A percentile compares a stretch with the other conserved stretches of the same genome.
Evolutionary conservation across 2,888 invertebrate species (phyloP).

Genomic region (Idaea dimidiata): DNA sequence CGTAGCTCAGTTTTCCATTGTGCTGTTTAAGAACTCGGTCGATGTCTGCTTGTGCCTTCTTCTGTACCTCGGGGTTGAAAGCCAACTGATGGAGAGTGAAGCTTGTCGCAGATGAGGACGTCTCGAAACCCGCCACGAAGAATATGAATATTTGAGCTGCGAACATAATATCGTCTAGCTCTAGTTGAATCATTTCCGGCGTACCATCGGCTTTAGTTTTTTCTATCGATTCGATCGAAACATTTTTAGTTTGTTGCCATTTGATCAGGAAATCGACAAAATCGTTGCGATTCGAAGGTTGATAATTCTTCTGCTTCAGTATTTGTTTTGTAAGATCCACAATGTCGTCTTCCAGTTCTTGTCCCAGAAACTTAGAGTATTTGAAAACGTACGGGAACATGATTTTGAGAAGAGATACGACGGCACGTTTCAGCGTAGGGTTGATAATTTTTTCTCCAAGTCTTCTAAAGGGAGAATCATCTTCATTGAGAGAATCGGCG

Average conservation of each 20-base stretch:
- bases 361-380: constrained; percentile 37
- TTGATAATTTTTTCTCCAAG: constrained; percentile 48
- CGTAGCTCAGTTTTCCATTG: constrained; percentile 49
- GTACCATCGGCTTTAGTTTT: constrained; percentile 39
- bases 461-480: constrained; percentile 50
- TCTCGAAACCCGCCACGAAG: constrained; percentile 72
- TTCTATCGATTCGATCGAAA: constrained; percentile 45
- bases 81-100: constrained; percentile 60
- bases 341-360: constrained; percentile 48
- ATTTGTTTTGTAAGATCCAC: constrained; percentile 38
- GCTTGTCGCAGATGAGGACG: constrained; percentile 67
- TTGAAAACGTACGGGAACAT: constrained; percentile 48
- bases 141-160: constrained; percentile 60
- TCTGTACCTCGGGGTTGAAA: constrained; percentile 48
- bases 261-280: constrained; percentile 52
- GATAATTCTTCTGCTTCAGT: constrained; percentile 38
- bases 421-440: constrained; percentile 27
- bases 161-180: constrained; percentile 43
- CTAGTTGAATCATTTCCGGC: constrained; percentile 36
- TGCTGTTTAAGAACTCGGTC: constrained; percentile 45
- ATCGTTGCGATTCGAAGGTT: constrained; percentile 52
- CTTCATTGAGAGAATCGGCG: constrained; percentile 50
- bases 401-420: constrained; percentile 38
- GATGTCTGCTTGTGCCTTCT: constrained; percentile 48
- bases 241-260: constrained; percentile 41